Evolutionary conservation across 2,113 vertebrate genomes (phyloP).

Genomic region (Perca fluviatilis): DNA sequence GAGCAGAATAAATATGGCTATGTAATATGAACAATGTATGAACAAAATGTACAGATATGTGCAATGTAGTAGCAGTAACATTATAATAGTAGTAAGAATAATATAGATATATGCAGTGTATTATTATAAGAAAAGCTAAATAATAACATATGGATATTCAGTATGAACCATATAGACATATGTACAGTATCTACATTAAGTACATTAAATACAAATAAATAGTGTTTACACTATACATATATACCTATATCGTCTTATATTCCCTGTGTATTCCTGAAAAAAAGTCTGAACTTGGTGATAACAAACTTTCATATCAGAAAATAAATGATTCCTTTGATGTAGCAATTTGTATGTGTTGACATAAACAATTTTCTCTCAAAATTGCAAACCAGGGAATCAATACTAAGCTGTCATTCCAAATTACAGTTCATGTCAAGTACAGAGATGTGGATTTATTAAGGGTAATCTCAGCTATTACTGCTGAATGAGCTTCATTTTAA

Average conservation of each 20-base stretch:
- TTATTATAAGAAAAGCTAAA: too few species aligned
- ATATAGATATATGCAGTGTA: too few species aligned
- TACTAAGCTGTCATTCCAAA: slow-evolving; percentile 27
- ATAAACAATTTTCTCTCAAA: slow-evolving; percentile 20
- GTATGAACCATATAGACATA: too few species aligned
- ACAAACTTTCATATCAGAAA: background rate
- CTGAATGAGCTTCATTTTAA: slow-evolving; percentile 46
- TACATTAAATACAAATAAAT: too few species aligned
- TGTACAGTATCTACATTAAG: too few species aligned
- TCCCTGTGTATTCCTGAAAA: background rate
- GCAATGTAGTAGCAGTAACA: too few species aligned
- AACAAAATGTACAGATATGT: too few species aligned
- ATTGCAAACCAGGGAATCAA: slow-evolving; percentile 39
- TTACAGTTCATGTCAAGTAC: slow-evolving; percentile 19
- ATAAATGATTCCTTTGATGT: background rate
- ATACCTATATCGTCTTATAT: background rate
- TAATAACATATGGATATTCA: too few species aligned
- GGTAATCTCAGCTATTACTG: slow-evolving; percentile 37
- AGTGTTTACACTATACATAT: too few species aligned
- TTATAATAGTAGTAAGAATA: too few species aligned
- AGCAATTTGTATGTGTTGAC: slow-evolving; percentile 7
- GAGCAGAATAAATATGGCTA: too few species aligned
- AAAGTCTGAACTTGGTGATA: background rate
- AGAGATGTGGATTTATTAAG: slow-evolving; percentile 22
- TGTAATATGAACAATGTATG: too few species aligned